Evolutionary conservation across 2,888 invertebrate genomes (phyloP).

Genomic region (Acanthoscelides obtectus): DNA sequence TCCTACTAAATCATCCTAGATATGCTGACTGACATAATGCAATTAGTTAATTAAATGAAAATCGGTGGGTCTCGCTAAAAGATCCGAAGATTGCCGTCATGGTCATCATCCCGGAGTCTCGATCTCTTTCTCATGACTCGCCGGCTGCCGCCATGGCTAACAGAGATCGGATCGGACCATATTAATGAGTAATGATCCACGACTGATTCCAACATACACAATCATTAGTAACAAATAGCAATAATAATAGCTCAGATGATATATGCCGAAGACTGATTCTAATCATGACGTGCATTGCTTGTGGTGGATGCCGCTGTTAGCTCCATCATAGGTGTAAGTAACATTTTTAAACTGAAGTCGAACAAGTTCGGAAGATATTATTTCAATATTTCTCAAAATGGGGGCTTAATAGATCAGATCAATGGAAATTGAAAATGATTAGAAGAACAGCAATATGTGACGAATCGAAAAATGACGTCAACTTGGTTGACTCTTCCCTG

Average conservation of each 20-base stretch:
- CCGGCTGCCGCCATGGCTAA: constrained; percentile 29
- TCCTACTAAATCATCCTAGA: background rate
- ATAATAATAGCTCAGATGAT: constrained; percentile 49
- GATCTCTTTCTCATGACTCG: constrained; percentile 38
- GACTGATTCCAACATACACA: constrained; percentile 49
- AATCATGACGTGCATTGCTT: constrained; percentile 39
- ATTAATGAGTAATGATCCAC: constrained; percentile 51
- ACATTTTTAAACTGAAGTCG: no score
- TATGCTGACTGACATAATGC: background rate
- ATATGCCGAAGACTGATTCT: constrained; percentile 46
- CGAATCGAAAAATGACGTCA: no score
- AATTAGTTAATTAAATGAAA: background rate
- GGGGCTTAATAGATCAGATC: no score
- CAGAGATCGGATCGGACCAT: constrained; percentile 47
- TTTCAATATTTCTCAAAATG: no score
- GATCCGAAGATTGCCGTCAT: background rate
- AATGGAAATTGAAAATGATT: no score
- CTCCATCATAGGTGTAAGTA: no score
- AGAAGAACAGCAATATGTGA: no score
- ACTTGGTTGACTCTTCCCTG: no score
- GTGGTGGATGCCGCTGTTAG: constrained; percentile 7
- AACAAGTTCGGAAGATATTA: no score
- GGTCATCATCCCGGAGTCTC: constrained; percentile 6
- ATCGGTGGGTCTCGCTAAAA: background rate
- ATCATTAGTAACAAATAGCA: constrained; percentile 51